Base-by-base conservation (phyloP, 2,113 vertebrate genomes). In the Alces alces region DNA sequence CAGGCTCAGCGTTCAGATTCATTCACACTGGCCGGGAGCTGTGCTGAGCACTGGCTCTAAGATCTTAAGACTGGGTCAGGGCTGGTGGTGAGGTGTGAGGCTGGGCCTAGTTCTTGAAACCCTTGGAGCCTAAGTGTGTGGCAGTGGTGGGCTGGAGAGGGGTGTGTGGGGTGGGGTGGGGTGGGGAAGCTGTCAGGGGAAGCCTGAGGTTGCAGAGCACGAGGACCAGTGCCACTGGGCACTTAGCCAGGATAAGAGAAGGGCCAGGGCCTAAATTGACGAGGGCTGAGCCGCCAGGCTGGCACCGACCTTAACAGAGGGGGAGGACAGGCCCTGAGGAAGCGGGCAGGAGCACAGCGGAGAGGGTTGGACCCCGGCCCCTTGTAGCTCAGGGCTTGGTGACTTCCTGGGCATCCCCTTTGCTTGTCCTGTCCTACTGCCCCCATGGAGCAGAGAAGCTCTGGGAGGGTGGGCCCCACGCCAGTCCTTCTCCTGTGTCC, bases 151-250 rank as follows among this genome's bases (percentile, higher is more conserved):
- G 52, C 23, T 14, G 64, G 43, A 70, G 80, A 33, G 15, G 76
- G 25, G 1, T 27, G 55, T 13, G n/a, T 1, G n/a, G 2, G n/a
- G n/a, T 73, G 36, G 10, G 36, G 43, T 4, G 15, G n/a, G 39
- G 16, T 1, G 43, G 11, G 43, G 30, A 5, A 25, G 7, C 39
- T 14, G 52, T 13, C 10, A 10, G 21, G 33, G 23, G n/a, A 36
- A 3, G 54, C 27, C 66, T 33, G 70, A 4, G 1, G 1, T 9
- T 6, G 13, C 70, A 33, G n/a, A 43, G 27, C 27, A 0, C 30
- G 1, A 5, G 45, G 45, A 13, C 39, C 8, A 0, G 8, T 1
- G 4, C 28, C 0, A 6, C 21, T 1, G 3, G 23, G 8, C 23
- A 11, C 13, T 30, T 23, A 9, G 93, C 93, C 28, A 4, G 17